Evolutionary conservation across 2,113 vertebrate genomes (phyloP).

Genomic region (Lamprotornis superbus): DNA sequence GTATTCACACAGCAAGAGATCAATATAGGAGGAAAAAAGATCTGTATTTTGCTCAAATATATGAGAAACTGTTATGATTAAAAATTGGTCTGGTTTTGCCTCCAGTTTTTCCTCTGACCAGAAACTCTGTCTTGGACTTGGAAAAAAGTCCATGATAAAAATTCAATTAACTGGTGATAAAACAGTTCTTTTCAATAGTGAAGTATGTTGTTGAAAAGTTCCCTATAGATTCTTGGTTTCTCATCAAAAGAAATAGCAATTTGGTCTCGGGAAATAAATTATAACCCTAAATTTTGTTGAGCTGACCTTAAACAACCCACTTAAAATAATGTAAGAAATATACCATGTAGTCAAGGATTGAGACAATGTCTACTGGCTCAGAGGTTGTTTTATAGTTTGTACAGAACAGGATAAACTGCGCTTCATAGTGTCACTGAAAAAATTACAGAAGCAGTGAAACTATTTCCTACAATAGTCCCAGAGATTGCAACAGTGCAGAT

Average conservation of each 20-base stretch:
- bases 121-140: background rate
- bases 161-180: background rate
- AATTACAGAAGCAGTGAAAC: background rate
- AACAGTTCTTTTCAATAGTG: background rate
- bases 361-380: background rate
- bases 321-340: background rate
- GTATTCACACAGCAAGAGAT: background rate
- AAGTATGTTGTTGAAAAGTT: background rate
- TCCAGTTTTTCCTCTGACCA: background rate
- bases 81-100: background rate
- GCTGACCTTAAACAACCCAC: background rate
- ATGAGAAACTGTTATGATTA: background rate
- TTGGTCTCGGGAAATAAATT: background rate
- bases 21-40: background rate
- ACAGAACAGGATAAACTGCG: background rate
- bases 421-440: background rate
- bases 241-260: background rate
- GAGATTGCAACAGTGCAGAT: background rate
- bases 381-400: background rate
- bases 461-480: background rate
- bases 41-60: background rate
- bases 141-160: background rate
- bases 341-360: background rate
- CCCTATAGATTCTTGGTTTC: background rate
- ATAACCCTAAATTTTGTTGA: background rate